Conservation (phyloP, 2,888 invertebrate genomes). For the Pecten maximus region DNA sequence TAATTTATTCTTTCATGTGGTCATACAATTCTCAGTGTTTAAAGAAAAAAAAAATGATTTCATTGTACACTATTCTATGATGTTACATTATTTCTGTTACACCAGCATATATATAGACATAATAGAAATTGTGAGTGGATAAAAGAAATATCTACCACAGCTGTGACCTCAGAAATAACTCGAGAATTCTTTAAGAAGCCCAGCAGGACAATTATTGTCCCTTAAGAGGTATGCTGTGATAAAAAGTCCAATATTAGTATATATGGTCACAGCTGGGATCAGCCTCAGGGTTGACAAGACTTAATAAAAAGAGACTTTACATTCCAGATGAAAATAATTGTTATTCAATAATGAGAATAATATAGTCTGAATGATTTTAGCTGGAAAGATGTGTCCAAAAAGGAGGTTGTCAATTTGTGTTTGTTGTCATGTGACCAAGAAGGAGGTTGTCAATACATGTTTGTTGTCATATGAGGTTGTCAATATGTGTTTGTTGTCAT, state of each 20-base stretch:
- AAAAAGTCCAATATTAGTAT: background rate
- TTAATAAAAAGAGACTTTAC: background rate
- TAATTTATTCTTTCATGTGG: too few relatives aligned
- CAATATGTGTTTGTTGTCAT: background rate
- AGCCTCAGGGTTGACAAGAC: background rate
- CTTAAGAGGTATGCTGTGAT: background rate
- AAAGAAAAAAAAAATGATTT: too few relatives aligned
- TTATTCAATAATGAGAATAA: background rate
- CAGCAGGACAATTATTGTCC: constrained; percentile 7
- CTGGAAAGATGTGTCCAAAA: background rate
- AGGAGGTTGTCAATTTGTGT: background rate
- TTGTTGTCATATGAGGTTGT: background rate
- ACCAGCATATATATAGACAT: background rate
- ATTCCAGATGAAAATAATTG: background rate
- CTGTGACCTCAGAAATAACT: constrained; percentile 22
- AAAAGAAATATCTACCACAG: background rate
- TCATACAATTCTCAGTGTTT: too few relatives aligned
- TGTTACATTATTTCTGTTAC: too few relatives aligned
- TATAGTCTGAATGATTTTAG: background rate
- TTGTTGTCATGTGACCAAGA: background rate
- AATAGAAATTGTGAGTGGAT: background rate
- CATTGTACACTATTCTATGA: too few relatives aligned
- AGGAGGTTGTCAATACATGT: background rate
- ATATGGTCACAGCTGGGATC: background rate
- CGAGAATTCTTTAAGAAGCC: background rate